phyloP scores from a whole-genome alignment of 2,888 invertebrate species.

The Limnephilus auricula region DNA sequence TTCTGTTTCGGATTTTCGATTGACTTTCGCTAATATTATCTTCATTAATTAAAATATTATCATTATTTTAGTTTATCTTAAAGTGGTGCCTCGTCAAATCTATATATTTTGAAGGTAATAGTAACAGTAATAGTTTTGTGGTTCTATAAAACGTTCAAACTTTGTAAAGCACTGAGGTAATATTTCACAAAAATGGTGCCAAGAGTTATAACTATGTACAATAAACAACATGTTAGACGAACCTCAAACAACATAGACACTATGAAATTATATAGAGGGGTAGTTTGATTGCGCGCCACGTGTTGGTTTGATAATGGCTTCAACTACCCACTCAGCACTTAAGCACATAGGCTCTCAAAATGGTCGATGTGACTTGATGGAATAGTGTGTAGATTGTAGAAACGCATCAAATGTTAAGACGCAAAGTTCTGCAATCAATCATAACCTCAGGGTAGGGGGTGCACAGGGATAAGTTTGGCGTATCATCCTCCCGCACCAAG shows the following conservation, averaged over 20 bases:
- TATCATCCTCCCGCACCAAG: conserved; percentile 50
- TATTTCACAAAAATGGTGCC: too few relatives aligned
- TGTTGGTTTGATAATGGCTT: neutral
- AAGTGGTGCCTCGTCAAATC: too few relatives aligned
- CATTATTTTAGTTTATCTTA: too few relatives aligned
- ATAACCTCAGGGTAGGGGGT: neutral
- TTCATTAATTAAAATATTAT: too few relatives aligned
- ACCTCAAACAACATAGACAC: neutral
- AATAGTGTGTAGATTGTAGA: neutral
- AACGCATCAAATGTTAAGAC: conserved; percentile 8
- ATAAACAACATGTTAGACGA: neutral
- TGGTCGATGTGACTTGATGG: conserved; percentile 10
- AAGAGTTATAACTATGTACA: neutral
- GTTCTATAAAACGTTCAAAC: too few relatives aligned
- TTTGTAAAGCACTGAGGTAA: too few relatives aligned
- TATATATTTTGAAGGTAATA: too few relatives aligned
- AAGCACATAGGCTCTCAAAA: neutral
- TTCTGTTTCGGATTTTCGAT: too few relatives aligned
- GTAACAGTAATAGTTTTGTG: too few relatives aligned
- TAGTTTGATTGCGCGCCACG: neutral
- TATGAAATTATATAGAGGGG: neutral
- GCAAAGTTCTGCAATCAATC: conserved; percentile 31
- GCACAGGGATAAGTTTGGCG: conserved; percentile 21
- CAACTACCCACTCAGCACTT: neutral
- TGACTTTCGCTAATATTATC: too few relatives aligned